Evolutionary conservation across 1,140 invertebrate species (phyloP), one percentile per base, ranked within the genome.

Genomic region (Lineus longissimus): DNA sequence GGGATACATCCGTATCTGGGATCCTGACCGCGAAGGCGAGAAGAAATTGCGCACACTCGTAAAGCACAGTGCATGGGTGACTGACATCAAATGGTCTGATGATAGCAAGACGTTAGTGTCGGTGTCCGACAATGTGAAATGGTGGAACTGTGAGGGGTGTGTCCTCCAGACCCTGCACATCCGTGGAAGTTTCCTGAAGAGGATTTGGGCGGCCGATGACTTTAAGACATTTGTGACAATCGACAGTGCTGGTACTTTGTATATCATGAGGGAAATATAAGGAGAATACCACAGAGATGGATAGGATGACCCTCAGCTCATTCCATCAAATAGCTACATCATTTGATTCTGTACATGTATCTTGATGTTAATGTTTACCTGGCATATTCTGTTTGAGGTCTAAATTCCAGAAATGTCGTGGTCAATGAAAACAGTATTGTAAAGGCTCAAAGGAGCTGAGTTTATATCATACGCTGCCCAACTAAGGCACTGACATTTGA

Each of bases 61-160:
- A 15, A 36, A 36, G 15, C 47, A 51, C 47, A 51, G n/a, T n/a
- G 47, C 19, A 51, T 51, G 47, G 47, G 47, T 51, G 47, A 51
- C 47, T 27, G 47, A 51, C n/a, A 27, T 51, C 4, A 51, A 51
- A 27, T 23, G n/a, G 25, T 51, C 47, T 7, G 19, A 19, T 19
- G 47, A 51, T 27, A 27, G 25, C 47, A 19, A 51, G 47, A 51
- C 47, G n/a, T 19, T 51, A n/a, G 47, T 51, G 19, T 51, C 47
- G 4, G 47, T 51, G 47, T 51, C 47, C 19, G 47, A 51, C 47
- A 51, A 51, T n/a, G 9, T 51, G 6, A 19, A 27, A n/a, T 51
- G 47, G 47, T 51, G 47, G 47, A n/a, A 51, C n/a, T 19, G n/a
- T 9, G n/a, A 51, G 6, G n/a, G 19, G 6, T 23, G 4, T 4